Evolutionary conservation across 2,113 vertebrate species (phyloP), one percentile per base, ranked within the genome.

Genomic region (Puntigrus tetrazona): DNA sequence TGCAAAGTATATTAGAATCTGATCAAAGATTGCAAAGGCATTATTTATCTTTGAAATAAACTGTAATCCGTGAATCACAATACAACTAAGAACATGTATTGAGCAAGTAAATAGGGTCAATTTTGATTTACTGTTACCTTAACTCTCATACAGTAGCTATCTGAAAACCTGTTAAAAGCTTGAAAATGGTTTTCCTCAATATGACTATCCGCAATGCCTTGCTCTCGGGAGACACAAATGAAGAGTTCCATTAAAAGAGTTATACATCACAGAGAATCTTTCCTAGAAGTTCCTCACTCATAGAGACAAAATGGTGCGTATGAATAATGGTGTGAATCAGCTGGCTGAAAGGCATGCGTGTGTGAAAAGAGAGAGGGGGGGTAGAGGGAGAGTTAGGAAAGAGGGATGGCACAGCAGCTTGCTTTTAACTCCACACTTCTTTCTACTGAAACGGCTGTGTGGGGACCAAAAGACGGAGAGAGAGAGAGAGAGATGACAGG

Each of bases 131-230:
- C 11, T 45, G 10, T 70, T n/a, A 20, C 34, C 67, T 70, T 70
- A 41, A n/a, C 67, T 70, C 20, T 11, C 13, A 70, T 7, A n/a
- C n/a, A n/a, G n/a, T n/a, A 41, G 34, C 22, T 14, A 9, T 82
- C 76, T n/a, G 57, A 85, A 77, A 86, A 36, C 1, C 29, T 7
- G 36, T 57, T 18, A 57, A 86, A 85, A 78, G 81, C 67, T 84
- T 25, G 11, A 89, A 90, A 93, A 91, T 89, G 84, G 89, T 91
- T 92, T 91, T 77, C 69, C 45, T 5, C 55, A n/a, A 84, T 75
- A 82, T 72, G 47, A 73, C 78, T 83, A 75, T 36, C 47, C 67
- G 73, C 55, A 65, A 83, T 83, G 55, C 25, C 67, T 67, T 29
- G 86, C 86, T 87, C 65, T 59, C 36, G 50, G 76, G 47, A 85